These are phyloP conservation scores for Branchipolynoe longqiensis DNA, from an alignment of 2,888 invertebrate species.

Conservation along the genomic window DNA sequence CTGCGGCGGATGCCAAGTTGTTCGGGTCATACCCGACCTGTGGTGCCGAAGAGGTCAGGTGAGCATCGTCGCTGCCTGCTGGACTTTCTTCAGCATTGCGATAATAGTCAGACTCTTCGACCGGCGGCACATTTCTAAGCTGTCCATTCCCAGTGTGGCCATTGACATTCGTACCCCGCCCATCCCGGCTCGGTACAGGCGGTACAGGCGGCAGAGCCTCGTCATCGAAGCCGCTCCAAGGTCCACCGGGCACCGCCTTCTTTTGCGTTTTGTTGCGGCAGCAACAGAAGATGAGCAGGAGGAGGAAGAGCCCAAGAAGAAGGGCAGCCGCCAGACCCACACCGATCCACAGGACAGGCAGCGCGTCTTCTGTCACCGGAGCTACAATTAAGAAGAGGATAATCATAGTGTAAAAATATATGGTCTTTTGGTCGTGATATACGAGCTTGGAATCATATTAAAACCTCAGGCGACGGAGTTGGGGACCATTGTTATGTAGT, in stretches of 20 bases:
- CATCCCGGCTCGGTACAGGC: background rate
- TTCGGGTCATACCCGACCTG: background rate
- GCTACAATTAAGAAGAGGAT: background rate
- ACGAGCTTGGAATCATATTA: too few species aligned
- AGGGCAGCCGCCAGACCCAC: constrained; percentile 2
- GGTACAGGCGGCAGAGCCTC: background rate
- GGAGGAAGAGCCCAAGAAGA: constrained; percentile 46
- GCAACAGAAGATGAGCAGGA: constrained; percentile 10
- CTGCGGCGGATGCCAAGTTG: background rate
- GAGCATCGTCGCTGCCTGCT: background rate
- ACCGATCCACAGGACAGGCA: constrained; percentile 19
- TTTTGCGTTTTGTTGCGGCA: background rate
- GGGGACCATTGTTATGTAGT: too few species aligned
- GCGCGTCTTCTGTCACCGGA: background rate
- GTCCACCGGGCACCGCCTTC: background rate
- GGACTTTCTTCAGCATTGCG: background rate
- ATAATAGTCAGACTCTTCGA: too few species aligned
- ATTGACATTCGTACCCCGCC: too few species aligned
- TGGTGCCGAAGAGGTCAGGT: background rate
- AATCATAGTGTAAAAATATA: too few species aligned
- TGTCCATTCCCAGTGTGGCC: background rate
- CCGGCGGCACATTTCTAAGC: background rate
- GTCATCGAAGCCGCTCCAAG: background rate
- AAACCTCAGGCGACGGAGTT: too few species aligned
- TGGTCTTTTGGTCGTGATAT: too few species aligned